Conservation (phyloP, 1,140 invertebrate species). For the Leptinotarsa lineolata region DNA sequence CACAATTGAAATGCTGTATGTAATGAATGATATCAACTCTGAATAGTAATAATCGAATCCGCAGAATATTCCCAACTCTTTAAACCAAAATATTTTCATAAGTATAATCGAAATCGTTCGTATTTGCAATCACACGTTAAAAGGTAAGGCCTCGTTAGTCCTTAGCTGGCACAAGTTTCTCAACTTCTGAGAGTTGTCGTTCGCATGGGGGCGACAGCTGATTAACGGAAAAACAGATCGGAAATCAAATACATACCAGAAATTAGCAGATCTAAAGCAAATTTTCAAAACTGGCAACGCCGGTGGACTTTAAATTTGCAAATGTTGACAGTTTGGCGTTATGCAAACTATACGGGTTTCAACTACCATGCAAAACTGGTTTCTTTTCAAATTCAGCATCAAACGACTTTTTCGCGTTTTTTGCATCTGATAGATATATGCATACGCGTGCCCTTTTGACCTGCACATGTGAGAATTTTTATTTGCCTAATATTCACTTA, state of each 20-base stretch:
- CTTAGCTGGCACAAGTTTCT: too few relatives aligned
- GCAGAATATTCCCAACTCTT: too few relatives aligned
- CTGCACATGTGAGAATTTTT: neutral
- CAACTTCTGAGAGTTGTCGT: too few relatives aligned
- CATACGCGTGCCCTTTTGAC: neutral
- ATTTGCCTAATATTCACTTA: neutral
- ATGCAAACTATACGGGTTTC: slow-evolving; percentile 17
- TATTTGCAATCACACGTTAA: too few relatives aligned
- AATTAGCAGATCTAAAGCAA: neutral
- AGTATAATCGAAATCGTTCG: too few relatives aligned
- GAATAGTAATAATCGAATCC: too few relatives aligned
- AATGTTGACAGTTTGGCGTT: slow-evolving; percentile 12
- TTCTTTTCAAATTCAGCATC: slow-evolving; percentile 9
- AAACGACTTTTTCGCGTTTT: slow-evolving; percentile 19
- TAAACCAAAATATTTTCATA: too few relatives aligned
- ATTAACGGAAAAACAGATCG: too few relatives aligned
- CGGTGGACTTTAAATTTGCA: neutral
- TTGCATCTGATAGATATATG: slow-evolving; percentile 10
- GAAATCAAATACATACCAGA: neutral
- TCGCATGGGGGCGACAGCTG: too few relatives aligned
- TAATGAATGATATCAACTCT: too few relatives aligned
- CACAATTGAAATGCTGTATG: too few relatives aligned
- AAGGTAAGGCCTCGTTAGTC: too few relatives aligned
- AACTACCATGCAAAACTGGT: slow-evolving; percentile 4
- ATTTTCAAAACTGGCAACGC: neutral